Evolutionary conservation across 1,140 invertebrate species (phyloP), one percentile per base, ranked within the genome.

Genomic region (Papilio aristodemus): DNA sequence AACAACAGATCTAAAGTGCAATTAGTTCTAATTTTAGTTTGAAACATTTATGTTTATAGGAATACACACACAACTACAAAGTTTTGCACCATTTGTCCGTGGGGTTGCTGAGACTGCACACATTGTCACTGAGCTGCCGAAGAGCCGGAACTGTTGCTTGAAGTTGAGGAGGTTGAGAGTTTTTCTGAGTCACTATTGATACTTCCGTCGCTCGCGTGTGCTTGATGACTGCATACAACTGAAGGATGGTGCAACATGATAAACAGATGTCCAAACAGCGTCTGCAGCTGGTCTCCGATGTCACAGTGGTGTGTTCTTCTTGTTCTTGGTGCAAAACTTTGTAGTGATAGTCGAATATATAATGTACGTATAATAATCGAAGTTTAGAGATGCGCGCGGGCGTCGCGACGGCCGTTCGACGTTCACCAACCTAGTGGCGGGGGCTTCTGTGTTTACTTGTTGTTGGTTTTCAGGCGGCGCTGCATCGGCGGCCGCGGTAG

Each of bases 61-160:
- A 71, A 17, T 41, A 81, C 83, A 81, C 80, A 84, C 77, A 84
- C 83, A 84, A 76, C 89, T 91, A 92, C 91, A 92, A 92, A 92
- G 90, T 92, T 92, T 92, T 92, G 91, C 91, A 92, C 90, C 89
- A 79, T 38, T 14, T 70, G 82, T 82, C 75, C 81, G 77, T 66
- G 46, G 60, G 59, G 46, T 66, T 68, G 10, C 3, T 25, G 36
- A 19, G 19, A 37, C 9, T 13, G 8, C 54, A 32, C 37, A 17
- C 25, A 62, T 59, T n/a, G 54, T 37, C 19, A 68, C 36, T 57
- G 46, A 36, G 6, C 37, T 57, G n/a, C 17, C 27, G 39, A 72
- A 17, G 46, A 19, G 37, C 46, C 14, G 3, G 37, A 8, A 17
- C 10, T 32, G 70, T 39, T 25, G 64, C 58, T 8, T 17, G 36